Evolutionary conservation across 2,888 invertebrate species (phyloP).

Genomic region (Tachina grossa): DNA sequence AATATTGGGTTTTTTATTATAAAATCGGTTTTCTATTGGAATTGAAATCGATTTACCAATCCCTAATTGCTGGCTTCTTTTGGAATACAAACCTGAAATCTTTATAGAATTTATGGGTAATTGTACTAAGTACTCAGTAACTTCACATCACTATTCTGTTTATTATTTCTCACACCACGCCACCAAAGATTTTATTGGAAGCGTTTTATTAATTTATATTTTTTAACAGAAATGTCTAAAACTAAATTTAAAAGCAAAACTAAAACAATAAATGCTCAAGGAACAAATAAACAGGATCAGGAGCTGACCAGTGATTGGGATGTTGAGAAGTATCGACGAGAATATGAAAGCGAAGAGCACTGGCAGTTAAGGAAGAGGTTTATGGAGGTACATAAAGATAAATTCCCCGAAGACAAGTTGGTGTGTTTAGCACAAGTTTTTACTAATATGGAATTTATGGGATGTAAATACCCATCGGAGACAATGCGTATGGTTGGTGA

Average conservation of each 20-base stretch:
- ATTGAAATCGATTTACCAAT: no score
- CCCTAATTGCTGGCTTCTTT: no score
- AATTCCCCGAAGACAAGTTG: slow-evolving; percentile 90
- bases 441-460: slow-evolving; percentile 87
- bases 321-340: slow-evolving; percentile 88
- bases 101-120: no score
- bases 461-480: slow-evolving; percentile 89
- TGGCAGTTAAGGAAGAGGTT: slow-evolving; percentile 93
- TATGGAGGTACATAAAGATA: slow-evolving; percentile 89
- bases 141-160: background rate
- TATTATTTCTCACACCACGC: slow-evolving; percentile 13
- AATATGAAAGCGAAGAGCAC: slow-evolving; percentile 94
- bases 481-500: slow-evolving; percentile 91
- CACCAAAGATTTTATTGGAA: background rate
- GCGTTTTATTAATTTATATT: background rate
- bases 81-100: no score
- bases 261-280: background rate
- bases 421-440: slow-evolving; percentile 96
- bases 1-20: no score
- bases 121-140: background rate
- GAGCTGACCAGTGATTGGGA: slow-evolving; percentile 85
- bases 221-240: slow-evolving; percentile 57
- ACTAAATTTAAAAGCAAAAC: slow-evolving; percentile 47
- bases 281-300: background rate
- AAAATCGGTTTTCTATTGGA: no score